phyloP scores from a whole-genome alignment of 2,797 vertebrate species.

The Hozukius guyotensis region DNA sequence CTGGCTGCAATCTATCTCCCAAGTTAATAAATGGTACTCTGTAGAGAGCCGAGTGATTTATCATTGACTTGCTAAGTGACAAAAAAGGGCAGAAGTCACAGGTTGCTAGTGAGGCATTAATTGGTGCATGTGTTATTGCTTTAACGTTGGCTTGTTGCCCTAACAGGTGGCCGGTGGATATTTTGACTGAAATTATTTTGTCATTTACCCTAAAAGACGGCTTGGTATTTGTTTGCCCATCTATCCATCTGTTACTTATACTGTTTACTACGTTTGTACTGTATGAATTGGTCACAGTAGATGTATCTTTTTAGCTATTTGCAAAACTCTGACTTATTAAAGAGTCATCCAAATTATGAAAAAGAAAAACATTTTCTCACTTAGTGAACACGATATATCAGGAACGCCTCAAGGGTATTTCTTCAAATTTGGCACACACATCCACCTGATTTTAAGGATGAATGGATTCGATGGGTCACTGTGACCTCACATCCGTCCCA shows the following conservation, averaged over 20 bases:
- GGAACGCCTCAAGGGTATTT: no score
- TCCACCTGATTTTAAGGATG: no score
- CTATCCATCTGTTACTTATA: neutral
- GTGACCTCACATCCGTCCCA: no score
- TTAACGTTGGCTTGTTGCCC: neutral
- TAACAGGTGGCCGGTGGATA: neutral
- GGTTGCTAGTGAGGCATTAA: slow-evolving; percentile 1
- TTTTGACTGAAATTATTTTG: neutral
- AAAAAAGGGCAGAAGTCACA: neutral
- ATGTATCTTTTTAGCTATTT: neutral
- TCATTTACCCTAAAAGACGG: neutral
- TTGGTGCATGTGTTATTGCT: neutral
- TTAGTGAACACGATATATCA: no score
- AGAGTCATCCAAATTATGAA: neutral
- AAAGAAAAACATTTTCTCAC: no score
- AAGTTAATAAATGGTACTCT: slow-evolving; percentile 20
- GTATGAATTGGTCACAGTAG: neutral
- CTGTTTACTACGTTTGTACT: neutral
- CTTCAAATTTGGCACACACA: no score
- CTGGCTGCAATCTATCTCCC: slow-evolving; percentile 71
- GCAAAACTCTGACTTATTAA: neutral
- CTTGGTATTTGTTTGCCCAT: neutral
- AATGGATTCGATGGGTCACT: no score
- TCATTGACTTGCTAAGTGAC: slow-evolving; percentile 6
- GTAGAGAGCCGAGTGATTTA: slow-evolving; percentile 28